Percentiles rank a stretch among this genome's conserved stretches.
Conservation (phyloP, 2,888 invertebrate genomes). For the Blastobasis lacticolella region DNA sequence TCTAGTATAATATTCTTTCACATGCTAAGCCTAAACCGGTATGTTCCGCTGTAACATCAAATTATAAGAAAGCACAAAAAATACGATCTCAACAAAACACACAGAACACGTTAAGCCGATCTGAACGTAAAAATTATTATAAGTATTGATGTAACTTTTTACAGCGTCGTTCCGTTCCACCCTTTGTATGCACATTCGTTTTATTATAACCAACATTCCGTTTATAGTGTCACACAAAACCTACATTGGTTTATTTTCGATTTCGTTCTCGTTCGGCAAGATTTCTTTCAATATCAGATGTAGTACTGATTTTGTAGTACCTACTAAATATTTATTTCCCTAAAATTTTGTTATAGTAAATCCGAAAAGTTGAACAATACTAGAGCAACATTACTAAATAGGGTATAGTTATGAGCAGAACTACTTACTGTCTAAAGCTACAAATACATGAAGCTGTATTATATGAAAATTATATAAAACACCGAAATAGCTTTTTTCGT, state of each 20-base stretch:
- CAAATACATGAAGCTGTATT: too few species aligned
- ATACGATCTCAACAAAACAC: too few species aligned
- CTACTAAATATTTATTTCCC: background rate
- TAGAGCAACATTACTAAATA: background rate
- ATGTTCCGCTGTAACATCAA: too few species aligned
- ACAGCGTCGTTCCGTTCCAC: background rate
- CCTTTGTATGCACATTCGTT: background rate
- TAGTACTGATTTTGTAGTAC: background rate
- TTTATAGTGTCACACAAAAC: background rate
- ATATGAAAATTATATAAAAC: background rate
- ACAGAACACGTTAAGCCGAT: background rate
- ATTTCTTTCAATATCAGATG: too few species aligned
- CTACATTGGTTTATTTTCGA: background rate
- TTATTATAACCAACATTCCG: slow-evolving; percentile 1
- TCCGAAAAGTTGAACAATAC: background rate
- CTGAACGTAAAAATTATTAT: background rate
- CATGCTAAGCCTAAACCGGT: too few species aligned
- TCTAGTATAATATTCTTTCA: too few species aligned
- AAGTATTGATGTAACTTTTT: background rate
- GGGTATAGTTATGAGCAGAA: background rate
- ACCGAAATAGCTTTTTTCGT: background rate
- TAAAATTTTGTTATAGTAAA: background rate
- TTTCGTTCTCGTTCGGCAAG: background rate
- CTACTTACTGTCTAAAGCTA: background rate
- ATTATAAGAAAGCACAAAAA: too few species aligned